Evolutionary conservation across 2,797 vertebrate genomes (phyloP).

Genomic region (Propithecus deckenii): DNA sequence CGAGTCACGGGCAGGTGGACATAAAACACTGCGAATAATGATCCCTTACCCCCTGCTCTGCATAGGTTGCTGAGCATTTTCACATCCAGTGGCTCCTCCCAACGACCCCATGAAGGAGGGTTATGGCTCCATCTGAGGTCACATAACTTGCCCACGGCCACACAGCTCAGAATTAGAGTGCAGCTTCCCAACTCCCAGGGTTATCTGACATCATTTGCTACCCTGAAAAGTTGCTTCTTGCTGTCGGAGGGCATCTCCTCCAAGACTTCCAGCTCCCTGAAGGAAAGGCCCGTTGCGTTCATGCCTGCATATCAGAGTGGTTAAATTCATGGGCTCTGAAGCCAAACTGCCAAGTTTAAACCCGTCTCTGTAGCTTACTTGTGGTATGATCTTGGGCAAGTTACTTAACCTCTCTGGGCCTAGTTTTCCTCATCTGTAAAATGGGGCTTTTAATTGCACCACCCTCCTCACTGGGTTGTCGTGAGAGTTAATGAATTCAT

Average conservation of each 20-base stretch:
- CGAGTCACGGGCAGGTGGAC: not conserved
- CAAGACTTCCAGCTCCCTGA: not conserved
- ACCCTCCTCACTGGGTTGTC: not conserved
- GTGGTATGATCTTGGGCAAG: not conserved
- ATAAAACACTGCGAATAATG: not conserved
- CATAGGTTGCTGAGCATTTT: not conserved
- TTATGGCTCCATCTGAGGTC: not conserved
- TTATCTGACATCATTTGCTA: not conserved
- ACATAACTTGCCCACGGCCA: constrained; percentile 54
- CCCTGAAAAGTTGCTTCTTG: not conserved
- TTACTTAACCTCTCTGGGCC: not conserved
- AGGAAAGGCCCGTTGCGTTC: not conserved
- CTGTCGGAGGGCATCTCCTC: not conserved
- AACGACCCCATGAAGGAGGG: not conserved
- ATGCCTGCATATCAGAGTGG: not conserved
- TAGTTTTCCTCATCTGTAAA: not conserved
- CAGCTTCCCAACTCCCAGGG: not conserved
- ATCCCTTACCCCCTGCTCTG: not conserved
- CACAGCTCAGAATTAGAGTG: not conserved
- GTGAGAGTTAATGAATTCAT: not conserved
- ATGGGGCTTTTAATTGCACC: not conserved
- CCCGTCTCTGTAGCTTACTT: not conserved
- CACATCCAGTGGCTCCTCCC: not conserved
- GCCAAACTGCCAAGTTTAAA: not conserved
- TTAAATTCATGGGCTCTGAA: not conserved